Percentiles rank a stretch among this genome's conserved stretches.
These are phyloP conservation scores for Encarsia formosa DNA, from an alignment of 2,888 invertebrate species.

Conservation along the genomic window DNA sequence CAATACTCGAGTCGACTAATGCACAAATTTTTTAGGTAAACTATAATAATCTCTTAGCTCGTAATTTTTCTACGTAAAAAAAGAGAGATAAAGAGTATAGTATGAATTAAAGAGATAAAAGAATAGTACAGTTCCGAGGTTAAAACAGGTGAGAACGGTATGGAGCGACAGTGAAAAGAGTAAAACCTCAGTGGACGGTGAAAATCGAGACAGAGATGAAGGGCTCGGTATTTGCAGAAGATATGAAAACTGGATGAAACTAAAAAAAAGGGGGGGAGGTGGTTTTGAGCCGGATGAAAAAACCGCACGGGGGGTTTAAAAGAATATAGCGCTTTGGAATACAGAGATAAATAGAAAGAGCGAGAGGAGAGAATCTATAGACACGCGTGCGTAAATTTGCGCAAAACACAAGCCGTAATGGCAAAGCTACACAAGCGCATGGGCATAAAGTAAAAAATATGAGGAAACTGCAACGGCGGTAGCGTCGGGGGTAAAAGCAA, in stretches of 20 bases:
- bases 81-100: too few relatives aligned
- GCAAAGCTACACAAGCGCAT: not conserved
- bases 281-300: not conserved
- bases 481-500: not conserved
- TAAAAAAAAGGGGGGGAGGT: not conserved
- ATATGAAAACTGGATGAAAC: conserved; percentile 10
- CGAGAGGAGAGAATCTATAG: not conserved
- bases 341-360: conserved; percentile 1
- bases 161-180: too few relatives aligned
- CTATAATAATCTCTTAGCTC: too few relatives aligned
- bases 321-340: conserved; percentile 1
- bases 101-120: too few relatives aligned
- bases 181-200: too few relatives aligned
- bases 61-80: too few relatives aligned
- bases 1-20: too few relatives aligned
- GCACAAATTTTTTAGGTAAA: too few relatives aligned
- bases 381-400: not conserved
- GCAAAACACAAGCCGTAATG: conserved; percentile 1
- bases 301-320: too few relatives aligned
- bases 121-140: too few relatives aligned
- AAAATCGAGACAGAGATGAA: conserved; percentile 1
- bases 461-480: not conserved
- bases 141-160: too few relatives aligned
- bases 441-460: not conserved
- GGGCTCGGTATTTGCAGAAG: not conserved